Evolutionary conservation across 2,797 vertebrate genomes (phyloP), one percentile per base, ranked within the genome.

Genomic region (Iguana delicatissima): DNA sequence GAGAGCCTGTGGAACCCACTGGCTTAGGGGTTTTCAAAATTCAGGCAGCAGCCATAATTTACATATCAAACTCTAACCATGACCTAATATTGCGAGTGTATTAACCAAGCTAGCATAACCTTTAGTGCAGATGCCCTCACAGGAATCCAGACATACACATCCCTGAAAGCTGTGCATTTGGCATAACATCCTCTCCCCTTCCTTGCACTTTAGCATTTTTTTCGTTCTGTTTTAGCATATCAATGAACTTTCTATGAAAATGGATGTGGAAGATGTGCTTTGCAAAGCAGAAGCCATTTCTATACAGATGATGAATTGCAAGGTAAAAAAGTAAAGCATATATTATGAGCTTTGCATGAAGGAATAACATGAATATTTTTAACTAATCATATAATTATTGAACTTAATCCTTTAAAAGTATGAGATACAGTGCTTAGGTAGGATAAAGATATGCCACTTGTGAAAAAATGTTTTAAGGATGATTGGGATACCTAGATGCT

Each of bases 161-260:
- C 20, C 80, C 64, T 38, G 26, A 69, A 80, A 80, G 59, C 10
- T 50, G 5, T 64, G 73, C 72, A 89, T 84, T 83, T 72, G 46
- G 22, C 26, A 64, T 22, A 38, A 76, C 22, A 18, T 13, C 6
- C 12, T 38, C 46, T 35, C 59, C 10, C 1, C 13, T 91, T 95
- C 92, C 64, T 91, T 64, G 76, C 52, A 62, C 55, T 86, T 93
- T 93, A 57, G 89, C 88, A 1, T 94, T 93, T 42, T 91, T 95
- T 96, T 95, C 86, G 90, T 88, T 96, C 42, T 92, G 32, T 96
- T 95, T 93, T 95, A 99, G 99, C 99, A 99, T 96, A 98, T 99
- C 93, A 99, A 99, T 91, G 99, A 99, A 94, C 98, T 99, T 80
- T 99, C 99, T 38, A 99, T 99, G 99, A 99, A 99, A 95, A 98